phyloP scores from a whole-genome alignment of 2,113 vertebrate species.

The Archilochus colubris region DNA sequence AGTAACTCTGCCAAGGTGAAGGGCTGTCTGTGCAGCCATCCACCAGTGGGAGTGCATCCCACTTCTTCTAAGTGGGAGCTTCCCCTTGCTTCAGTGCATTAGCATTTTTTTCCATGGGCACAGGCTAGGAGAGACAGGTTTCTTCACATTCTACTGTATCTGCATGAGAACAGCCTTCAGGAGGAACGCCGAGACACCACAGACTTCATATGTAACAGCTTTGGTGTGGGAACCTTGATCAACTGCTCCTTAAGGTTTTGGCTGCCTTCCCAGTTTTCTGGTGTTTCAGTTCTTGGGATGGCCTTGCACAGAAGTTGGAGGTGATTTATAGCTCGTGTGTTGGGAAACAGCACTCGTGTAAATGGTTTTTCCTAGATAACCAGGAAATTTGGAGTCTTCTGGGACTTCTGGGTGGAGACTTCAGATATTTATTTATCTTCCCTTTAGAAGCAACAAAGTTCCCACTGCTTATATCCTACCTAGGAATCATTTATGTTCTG shows the following conservation, averaged over 20 bases:
- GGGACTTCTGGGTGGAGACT: background rate
- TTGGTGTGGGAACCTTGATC: conserved; percentile 16
- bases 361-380: conserved; percentile 24
- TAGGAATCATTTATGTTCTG: background rate
- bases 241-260: background rate
- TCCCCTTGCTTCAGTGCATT: background rate
- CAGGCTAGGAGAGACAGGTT: conserved; percentile 32
- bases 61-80: background rate
- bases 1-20: background rate
- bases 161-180: conserved; percentile 53
- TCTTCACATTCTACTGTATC: conserved; percentile 19
- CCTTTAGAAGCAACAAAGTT: background rate
- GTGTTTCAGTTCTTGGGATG: background rate
- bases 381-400: background rate
- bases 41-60: background rate
- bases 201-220: background rate
- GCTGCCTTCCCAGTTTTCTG: background rate
- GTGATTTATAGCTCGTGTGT: background rate
- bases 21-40: background rate
- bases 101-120: conserved; percentile 7
- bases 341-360: background rate
- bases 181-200: background rate
- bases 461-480: background rate
- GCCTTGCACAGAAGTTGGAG: background rate
- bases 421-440: background rate